These are phyloP conservation scores for Setipinna tenuifilis DNA, from an alignment of 2,797 vertebrate genomes.

Conservation along the genomic window DNA sequence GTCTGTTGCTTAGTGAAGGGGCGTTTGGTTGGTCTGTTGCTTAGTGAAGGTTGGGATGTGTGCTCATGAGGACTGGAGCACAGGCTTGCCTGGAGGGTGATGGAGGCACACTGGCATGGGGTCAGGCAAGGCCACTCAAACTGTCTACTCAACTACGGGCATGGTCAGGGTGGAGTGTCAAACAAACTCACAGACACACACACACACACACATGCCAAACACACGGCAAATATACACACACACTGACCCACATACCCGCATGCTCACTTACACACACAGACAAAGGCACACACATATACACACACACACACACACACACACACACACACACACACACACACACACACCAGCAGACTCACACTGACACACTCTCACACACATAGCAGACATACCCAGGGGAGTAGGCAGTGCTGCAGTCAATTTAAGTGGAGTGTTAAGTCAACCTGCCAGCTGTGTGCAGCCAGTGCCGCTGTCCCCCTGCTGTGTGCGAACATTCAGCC, in stretches of 20 bases:
- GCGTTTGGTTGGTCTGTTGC: no score
- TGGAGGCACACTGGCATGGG: not conserved
- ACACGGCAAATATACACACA: slow-evolving; percentile 36
- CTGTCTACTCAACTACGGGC: not conserved
- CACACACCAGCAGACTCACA: not conserved
- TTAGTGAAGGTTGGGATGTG: not conserved
- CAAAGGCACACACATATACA: slow-evolving; percentile 31
- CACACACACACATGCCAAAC: slow-evolving; percentile 43
- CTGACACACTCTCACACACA: not conserved
- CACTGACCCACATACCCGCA: not conserved
- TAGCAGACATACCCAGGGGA: not conserved
- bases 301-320: slow-evolving; percentile 48
- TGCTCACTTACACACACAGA: not conserved
- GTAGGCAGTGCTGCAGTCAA: not conserved
- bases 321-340: slow-evolving; percentile 52
- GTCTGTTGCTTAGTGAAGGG: no score
- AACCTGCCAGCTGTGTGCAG: slow-evolving; percentile 21
- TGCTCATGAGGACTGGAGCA: not conserved
- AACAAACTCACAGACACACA: slow-evolving; percentile 45
- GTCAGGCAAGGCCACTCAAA: not conserved
- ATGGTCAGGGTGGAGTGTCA: slow-evolving; percentile 5
- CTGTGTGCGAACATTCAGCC: slow-evolving; percentile 9
- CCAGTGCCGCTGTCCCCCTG: not conserved
- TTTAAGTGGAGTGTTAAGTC: slow-evolving; percentile 24
- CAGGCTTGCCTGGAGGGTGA: not conserved